phyloP scores from a whole-genome alignment of 1,140 invertebrate species.

The Drosophila obscura region DNA sequence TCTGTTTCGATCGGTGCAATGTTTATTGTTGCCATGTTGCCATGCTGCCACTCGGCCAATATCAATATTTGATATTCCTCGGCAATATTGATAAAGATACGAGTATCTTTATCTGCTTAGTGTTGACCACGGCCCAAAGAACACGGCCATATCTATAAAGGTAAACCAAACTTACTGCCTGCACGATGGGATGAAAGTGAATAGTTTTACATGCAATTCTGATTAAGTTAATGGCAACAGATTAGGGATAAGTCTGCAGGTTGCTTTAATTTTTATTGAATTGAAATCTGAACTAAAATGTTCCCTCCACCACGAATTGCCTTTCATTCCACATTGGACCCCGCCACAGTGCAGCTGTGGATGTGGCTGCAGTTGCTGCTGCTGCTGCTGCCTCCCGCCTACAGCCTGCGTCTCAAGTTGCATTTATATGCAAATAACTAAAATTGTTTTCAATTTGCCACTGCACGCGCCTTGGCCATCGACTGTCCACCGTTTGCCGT shows the following conservation, averaged over 20 bases:
- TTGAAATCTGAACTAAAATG: neutral
- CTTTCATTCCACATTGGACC: slow-evolving; percentile 22
- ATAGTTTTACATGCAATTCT: slow-evolving; percentile 37
- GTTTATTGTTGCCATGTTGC: slow-evolving; percentile 44
- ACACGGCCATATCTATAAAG: slow-evolving; percentile 1
- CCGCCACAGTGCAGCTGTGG: slow-evolving; percentile 43
- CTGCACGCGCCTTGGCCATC: slow-evolving; percentile 50
- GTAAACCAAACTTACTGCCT: too few relatives aligned
- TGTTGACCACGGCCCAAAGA: slow-evolving; percentile 9
- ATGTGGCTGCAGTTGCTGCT: neutral
- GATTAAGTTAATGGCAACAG: slow-evolving; percentile 27
- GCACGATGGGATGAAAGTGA: slow-evolving; percentile 11
- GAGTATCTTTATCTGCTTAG: slow-evolving; percentile 29
- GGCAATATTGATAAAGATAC: slow-evolving; percentile 42
- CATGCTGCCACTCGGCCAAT: slow-evolving; percentile 15
- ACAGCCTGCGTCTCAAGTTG: slow-evolving; percentile 62
- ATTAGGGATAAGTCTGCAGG: neutral
- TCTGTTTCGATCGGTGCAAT: slow-evolving; percentile 1
- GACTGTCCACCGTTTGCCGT: slow-evolving; percentile 6
- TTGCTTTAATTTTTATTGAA: slow-evolving; percentile 1
- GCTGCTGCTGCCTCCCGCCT: slow-evolving; percentile 9
- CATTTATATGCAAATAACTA: slow-evolving; percentile 82
- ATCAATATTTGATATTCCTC: slow-evolving; percentile 49
- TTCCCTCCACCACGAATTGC: too few relatives aligned
- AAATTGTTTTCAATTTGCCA: slow-evolving; percentile 81